Percentiles rank a stretch among this genome's conserved stretches.
phyloP scores from a whole-genome alignment of 1,140 invertebrate species.

The Pseudomyrmex gracilis region DNA sequence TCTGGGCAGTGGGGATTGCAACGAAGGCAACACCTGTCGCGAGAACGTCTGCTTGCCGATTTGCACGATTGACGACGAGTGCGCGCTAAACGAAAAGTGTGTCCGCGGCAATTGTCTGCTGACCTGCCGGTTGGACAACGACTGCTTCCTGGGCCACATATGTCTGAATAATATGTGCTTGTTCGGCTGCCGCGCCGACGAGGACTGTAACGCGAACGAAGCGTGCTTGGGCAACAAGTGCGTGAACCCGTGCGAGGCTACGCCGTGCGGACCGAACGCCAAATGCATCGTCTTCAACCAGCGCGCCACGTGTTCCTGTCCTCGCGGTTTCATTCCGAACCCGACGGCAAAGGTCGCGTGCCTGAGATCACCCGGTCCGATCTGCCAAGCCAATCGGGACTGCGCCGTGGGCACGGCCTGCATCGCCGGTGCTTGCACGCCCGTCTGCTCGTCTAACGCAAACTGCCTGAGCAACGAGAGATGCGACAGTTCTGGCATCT shows the following conservation, averaged over 20 bases:
- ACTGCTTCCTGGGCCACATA: conserved; percentile 96
- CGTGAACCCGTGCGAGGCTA: conserved; percentile 91
- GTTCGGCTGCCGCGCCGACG: conserved; percentile 93
- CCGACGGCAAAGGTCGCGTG: conserved; percentile 94
- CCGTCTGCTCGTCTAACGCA: conserved; percentile 90
- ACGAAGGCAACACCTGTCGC: conserved; percentile 89
- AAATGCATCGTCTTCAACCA: conserved; percentile 93
- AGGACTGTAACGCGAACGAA: conserved; percentile 94
- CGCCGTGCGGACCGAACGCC: conserved; percentile 94
- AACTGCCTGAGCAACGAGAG: conserved; percentile 94
- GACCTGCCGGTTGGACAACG: conserved; percentile 95
- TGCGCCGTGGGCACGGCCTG: conserved; percentile 90
- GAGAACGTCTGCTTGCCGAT: conserved; percentile 92
- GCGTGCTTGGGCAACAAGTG: conserved; percentile 93
- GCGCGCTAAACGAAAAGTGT: conserved; percentile 96
- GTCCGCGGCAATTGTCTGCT: conserved; percentile 92
- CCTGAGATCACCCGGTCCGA: conserved; percentile 89
- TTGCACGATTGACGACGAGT: conserved; percentile 92
- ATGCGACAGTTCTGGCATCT: conserved; percentile 87
- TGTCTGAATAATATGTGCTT: conserved; percentile 94
- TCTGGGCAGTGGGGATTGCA: conserved; percentile 89
- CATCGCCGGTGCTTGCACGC: conserved; percentile 89
- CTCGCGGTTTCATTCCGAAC: conserved; percentile 92
- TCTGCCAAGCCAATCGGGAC: conserved; percentile 91
- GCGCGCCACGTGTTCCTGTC: conserved; percentile 92